A percentile compares a stretch with the other conserved stretches of the same genome.
Evolutionary conservation across 2,888 invertebrate species (phyloP).

Genomic region (Meghimatium bilineatum): DNA sequence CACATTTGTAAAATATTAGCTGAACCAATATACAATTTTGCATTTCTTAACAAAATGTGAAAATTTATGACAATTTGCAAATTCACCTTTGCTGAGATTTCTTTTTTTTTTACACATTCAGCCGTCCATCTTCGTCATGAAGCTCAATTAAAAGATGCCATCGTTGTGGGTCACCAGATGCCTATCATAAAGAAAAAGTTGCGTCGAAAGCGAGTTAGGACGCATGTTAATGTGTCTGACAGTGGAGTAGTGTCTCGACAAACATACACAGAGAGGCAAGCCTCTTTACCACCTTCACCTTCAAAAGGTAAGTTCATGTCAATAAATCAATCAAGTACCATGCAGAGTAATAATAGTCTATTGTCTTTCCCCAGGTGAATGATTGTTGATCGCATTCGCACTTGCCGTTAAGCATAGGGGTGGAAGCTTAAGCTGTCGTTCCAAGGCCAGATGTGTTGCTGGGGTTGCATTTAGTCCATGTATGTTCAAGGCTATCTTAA

Average conservation of each 20-base stretch:
- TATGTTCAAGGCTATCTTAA: no score
- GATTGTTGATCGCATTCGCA: no score
- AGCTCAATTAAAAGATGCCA: constrained; percentile 53
- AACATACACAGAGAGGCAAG: constrained; percentile 36
- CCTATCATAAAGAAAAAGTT: constrained; percentile 55
- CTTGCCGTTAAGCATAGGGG: no score
- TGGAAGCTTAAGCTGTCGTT: no score
- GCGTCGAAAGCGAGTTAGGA: constrained; percentile 51
- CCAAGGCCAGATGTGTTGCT: no score
- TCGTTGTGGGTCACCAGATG: constrained; percentile 44
- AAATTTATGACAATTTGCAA: not conserved
- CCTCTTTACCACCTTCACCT: constrained; percentile 61
- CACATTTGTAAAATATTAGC: no score
- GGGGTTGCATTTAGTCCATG: no score
- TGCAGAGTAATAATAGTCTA: no score
- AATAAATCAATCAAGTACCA: no score
- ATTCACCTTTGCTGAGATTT: not conserved
- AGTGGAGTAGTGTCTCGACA: constrained; percentile 37
- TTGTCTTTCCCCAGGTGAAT: no score
- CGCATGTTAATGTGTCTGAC: constrained; percentile 48
- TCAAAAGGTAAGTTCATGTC: constrained; percentile 59
- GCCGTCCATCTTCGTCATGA: constrained; percentile 58
- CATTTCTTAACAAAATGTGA: not conserved
- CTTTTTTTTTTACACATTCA: not conserved
- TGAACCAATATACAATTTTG: not conserved